Evolutionary conservation across 2,797 vertebrate genomes (phyloP).

Genomic region (Falco peregrinus): DNA sequence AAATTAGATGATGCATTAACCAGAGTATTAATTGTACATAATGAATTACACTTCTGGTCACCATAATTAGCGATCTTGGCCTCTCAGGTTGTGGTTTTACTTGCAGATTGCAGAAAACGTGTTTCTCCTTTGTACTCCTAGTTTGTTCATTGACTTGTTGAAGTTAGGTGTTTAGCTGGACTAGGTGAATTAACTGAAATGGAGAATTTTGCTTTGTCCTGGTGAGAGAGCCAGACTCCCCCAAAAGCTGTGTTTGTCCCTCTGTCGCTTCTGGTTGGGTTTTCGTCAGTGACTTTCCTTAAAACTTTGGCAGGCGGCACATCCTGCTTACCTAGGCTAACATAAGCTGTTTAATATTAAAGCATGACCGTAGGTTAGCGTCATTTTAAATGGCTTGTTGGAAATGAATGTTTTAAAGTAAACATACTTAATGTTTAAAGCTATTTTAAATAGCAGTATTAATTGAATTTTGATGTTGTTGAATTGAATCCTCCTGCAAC

Average conservation of each 20-base stretch:
- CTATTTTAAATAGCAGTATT: neutral
- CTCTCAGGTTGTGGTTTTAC: neutral
- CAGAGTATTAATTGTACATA: neutral
- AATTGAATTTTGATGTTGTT: neutral
- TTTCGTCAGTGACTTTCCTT: neutral
- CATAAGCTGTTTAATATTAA: neutral
- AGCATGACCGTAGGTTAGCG: neutral
- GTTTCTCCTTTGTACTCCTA: neutral
- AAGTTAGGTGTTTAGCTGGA: neutral
- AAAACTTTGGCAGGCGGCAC: accelerated
- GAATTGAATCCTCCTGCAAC: neutral
- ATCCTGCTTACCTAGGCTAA: neutral
- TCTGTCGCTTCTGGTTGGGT: neutral
- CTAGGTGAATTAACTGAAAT: neutral
- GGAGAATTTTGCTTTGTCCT: neutral
- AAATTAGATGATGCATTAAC: neutral
- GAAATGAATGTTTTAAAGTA: neutral
- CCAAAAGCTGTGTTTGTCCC: neutral
- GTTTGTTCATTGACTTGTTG: neutral
- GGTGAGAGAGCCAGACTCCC: neutral
- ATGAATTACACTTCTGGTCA: neutral
- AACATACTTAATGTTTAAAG: neutral
- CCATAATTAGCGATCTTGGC: neutral
- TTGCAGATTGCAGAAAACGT: neutral
- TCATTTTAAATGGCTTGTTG: neutral